Conservation (phyloP, 2,888 invertebrate genomes). For the Meiosimyza platycephala region DNA sequence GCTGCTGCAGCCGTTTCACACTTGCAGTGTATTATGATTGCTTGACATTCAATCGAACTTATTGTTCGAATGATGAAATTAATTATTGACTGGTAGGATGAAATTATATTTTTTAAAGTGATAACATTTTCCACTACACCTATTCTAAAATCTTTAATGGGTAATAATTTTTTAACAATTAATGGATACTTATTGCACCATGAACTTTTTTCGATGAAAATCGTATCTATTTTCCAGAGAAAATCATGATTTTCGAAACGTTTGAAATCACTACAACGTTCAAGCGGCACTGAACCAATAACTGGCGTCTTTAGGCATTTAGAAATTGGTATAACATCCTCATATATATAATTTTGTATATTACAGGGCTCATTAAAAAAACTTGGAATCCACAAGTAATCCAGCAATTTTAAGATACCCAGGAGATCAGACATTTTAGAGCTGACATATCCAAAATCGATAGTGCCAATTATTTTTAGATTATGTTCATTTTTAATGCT, state of each 20-base stretch:
- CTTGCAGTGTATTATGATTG: constrained; percentile 56
- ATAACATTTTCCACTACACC: constrained; percentile 51
- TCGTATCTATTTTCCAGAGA: constrained; percentile 59
- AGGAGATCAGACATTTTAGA: constrained; percentile 58
- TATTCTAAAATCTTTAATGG: constrained; percentile 54
- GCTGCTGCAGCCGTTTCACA: constrained; percentile 58
- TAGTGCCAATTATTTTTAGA: constrained; percentile 56
- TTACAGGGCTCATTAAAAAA: constrained; percentile 51
- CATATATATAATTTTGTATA: constrained; percentile 52
- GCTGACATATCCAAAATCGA: constrained; percentile 56
- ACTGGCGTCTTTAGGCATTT: constrained; percentile 58
- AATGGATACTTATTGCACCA: constrained; percentile 63
- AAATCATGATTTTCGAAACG: constrained; percentile 59
- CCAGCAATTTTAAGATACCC: constrained; percentile 57
- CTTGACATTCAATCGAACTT: constrained; percentile 61
- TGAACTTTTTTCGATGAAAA: constrained; percentile 64
- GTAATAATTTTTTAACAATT: constrained; percentile 63
- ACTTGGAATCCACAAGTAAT: constrained; percentile 62
- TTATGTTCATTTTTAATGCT: constrained; percentile 43
- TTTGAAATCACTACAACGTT: constrained; percentile 62
- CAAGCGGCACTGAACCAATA: constrained; percentile 61
- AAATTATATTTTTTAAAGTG: constrained; percentile 51
- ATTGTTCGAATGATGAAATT: constrained; percentile 63
- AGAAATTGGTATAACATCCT: constrained; percentile 56
- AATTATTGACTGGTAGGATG: constrained; percentile 56